Percentiles rank a stretch among this genome's conserved stretches.
Evolutionary conservation across 2,797 vertebrate genomes (phyloP).

Genomic region (Ctenopoma kingsleyae): DNA sequence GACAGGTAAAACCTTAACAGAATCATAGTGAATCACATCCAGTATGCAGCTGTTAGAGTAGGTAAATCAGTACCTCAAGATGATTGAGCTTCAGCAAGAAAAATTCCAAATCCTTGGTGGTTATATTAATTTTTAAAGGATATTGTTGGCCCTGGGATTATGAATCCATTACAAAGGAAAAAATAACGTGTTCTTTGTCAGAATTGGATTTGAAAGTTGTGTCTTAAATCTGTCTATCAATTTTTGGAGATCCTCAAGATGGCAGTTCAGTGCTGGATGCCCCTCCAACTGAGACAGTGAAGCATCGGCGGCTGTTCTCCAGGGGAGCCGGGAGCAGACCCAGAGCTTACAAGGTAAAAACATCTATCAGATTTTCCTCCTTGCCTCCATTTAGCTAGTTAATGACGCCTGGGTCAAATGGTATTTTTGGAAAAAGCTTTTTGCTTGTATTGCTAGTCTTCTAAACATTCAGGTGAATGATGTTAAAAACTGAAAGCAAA

Average conservation of each 20-base stretch:
- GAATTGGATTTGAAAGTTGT: not conserved
- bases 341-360: conserved; percentile 81
- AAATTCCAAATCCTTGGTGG: not conserved
- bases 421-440: conserved; percentile 52
- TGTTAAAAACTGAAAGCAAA: not conserved
- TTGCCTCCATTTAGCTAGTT: conserved; percentile 5
- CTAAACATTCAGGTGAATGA: not conserved
- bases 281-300: conserved; percentile 61
- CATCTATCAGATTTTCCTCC: conserved; percentile 2
- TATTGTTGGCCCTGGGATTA: not conserved
- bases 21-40: not conserved
- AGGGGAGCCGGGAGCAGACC: conserved; percentile 63
- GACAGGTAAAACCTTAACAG: not conserved
- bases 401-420: conserved; percentile 57
- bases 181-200: no score
- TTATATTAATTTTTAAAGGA: not conserved
- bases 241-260: conserved; percentile 52
- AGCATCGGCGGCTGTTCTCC: conserved; percentile 68
- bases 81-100: not conserved
- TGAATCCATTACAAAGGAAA: not conserved
- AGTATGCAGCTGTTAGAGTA: not conserved
- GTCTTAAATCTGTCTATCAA: conserved; percentile 29
- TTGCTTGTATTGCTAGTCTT: not conserved
- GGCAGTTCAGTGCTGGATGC: conserved; percentile 30
- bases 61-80: not conserved